Evolutionary conservation across 2,797 vertebrate species (phyloP).

Genomic region (Myotis findleyi): DNA sequence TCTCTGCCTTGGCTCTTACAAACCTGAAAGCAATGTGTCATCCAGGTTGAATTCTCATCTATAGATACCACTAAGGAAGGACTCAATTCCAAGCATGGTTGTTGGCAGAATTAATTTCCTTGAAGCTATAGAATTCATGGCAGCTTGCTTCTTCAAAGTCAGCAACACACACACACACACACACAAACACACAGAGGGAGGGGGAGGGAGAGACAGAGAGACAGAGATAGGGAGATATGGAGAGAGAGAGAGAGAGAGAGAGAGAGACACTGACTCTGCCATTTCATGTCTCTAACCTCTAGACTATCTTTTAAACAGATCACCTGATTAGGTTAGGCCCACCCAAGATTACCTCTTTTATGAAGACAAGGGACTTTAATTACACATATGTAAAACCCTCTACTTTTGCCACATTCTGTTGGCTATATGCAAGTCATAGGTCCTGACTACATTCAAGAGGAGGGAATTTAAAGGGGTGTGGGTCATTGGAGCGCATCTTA

Average conservation of each 20-base stretch:
- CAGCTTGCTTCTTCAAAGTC: conserved; percentile 49
- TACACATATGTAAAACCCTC: neutral
- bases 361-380: conserved; percentile 34
- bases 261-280: neutral
- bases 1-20: conserved; percentile 44
- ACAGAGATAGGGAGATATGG: neutral
- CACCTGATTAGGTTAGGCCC: neutral
- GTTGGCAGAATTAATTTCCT: conserved; percentile 41
- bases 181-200: neutral
- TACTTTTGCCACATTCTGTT: neutral
- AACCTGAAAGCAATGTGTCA: conserved; percentile 20
- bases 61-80: neutral
- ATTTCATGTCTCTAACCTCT: neutral
- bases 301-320: conserved; percentile 15
- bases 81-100: neutral
- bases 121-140: neutral
- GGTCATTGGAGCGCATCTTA: conserved; percentile 21
- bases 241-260: neutral
- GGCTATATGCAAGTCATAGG: conserved; percentile 22
- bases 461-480: neutral
- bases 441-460: neutral
- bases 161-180: neutral
- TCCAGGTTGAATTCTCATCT: conserved; percentile 10
- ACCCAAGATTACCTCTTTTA: conserved; percentile 36
- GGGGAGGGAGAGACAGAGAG: neutral